Evolutionary conservation across 2,888 invertebrate genomes (phyloP), one percentile per base, ranked within the genome.

Genomic region (Gymnoscelis rufifasciata): DNA sequence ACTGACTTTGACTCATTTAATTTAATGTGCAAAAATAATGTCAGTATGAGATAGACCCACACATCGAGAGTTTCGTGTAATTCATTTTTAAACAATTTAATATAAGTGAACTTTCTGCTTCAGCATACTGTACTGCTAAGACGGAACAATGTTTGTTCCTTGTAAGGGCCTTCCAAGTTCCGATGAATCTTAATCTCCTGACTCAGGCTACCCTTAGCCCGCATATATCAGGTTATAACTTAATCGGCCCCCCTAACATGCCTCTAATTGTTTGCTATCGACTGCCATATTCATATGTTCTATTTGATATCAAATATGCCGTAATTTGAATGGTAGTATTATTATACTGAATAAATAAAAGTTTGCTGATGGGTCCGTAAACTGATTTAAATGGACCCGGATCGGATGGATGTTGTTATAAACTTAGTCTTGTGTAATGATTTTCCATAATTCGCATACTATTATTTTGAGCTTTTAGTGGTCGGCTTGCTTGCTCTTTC

Each of bases 221-320:
- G 86, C 81, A 87, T 87, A 77, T 83, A 50, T 36, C 38, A 45
- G 50, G 50, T 50, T 46, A 83, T 86, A 86, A 83, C 86, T 87
- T 86, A 87, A 87, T 88, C 84, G 84, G 65, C 78, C 83, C 67
- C 78, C 79, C 71, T 78, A 78, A 81, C 75, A 80, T 80, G 74
- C 79, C 75, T 82, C 81, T 88, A 88, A 88, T 87, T 88, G 87
- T 88, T 88, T 88, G 83, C 86, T 77, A 84, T 84, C 75, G 79
- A 82, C 73, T 79, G 74, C 74, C 79, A 67, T 82, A 78, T 82
- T 79, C 71, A 68, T 73, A 69, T 58, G 62, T 64, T 57, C 45
- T 50, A 58, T 65, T 60, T 52, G 57, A 31, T 53, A 47, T 48
- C 49, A 45, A 50, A 50, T 35, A 51, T 30, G 11, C 15, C 24